Conservation (phyloP, 2,888 invertebrate genomes). For the Dione vanillae region DNA sequence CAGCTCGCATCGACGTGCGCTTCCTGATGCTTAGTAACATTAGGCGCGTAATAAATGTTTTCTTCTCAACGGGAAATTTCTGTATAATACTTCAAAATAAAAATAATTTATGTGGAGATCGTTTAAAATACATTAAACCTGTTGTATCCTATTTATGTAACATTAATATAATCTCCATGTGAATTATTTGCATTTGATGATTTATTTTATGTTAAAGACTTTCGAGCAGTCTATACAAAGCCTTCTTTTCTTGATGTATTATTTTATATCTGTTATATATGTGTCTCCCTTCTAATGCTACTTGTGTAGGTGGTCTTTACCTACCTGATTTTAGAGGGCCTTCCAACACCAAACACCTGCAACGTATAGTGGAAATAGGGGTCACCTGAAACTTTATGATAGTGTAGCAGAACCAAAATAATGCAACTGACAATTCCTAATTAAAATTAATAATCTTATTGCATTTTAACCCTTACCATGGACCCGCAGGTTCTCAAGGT, state of each 20-base stretch:
- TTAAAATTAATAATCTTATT: slow-evolving; percentile 79
- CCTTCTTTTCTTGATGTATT: slow-evolving; percentile 74
- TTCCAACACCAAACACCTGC: slow-evolving; percentile 56
- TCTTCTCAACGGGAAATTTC: slow-evolving; percentile 72
- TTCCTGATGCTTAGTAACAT: slow-evolving; percentile 81
- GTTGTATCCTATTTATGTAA: background rate
- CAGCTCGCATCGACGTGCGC: slow-evolving; percentile 80
- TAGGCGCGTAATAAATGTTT: slow-evolving; percentile 84
- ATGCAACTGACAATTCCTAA: slow-evolving; percentile 71
- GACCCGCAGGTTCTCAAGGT: slow-evolving; percentile 86
- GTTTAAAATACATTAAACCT: background rate
- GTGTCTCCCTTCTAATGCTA: slow-evolving; percentile 69
- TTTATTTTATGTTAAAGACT: slow-evolving; percentile 52
- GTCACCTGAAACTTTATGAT: slow-evolving; percentile 69
- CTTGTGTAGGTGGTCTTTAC: slow-evolving; percentile 61
- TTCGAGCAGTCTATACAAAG: slow-evolving; percentile 60
- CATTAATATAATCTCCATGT: slow-evolving; percentile 52
- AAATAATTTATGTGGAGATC: slow-evolving; percentile 46
- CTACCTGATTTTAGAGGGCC: slow-evolving; percentile 66
- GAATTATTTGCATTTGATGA: slow-evolving; percentile 60
- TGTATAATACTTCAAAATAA: slow-evolving; percentile 61
- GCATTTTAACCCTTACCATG: slow-evolving; percentile 82
- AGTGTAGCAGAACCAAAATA: slow-evolving; percentile 65
- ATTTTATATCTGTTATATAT: slow-evolving; percentile 73
- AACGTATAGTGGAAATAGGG: slow-evolving; percentile 65